Conservation (phyloP, 37 sponge, comb jelly and placozoan genomes). For the Beroe ovata region DNA sequence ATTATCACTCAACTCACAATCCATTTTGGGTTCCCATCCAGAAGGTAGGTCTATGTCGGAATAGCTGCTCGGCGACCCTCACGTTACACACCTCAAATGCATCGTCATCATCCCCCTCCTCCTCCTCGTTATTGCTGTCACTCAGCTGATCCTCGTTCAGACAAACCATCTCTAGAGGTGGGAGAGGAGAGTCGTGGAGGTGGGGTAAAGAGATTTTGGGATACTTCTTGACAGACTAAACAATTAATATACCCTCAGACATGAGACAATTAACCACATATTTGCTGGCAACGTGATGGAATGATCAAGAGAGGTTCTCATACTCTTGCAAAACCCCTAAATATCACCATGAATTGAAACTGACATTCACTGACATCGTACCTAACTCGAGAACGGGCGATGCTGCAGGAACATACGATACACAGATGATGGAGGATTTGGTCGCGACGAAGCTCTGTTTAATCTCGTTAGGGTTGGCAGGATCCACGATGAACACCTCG, state of each 20-base stretch:
- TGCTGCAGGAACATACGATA: slow-evolving; percentile 28
- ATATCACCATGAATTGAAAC: too few species aligned
- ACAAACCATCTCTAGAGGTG: slow-evolving; percentile 57
- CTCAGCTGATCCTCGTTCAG: neutral
- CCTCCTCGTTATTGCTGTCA: slow-evolving; percentile 42
- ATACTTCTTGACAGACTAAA: too few species aligned
- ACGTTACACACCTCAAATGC: neutral
- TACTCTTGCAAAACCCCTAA: too few species aligned
- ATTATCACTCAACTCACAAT: neutral
- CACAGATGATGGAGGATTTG: slow-evolving; percentile 48
- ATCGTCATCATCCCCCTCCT: neutral
- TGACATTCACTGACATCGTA: too few species aligned
- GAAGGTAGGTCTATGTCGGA: slow-evolving; percentile 38
- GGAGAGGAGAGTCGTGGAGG: too few species aligned
- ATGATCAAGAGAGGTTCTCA: too few species aligned
- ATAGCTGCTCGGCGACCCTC: neutral
- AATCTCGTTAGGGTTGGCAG: slow-evolving; percentile 52
- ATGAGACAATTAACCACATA: too few species aligned
- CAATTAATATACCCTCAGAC: too few species aligned
- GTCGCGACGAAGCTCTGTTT: slow-evolving; percentile 50
- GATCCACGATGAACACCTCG: slow-evolving; percentile 53
- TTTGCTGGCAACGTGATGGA: too few species aligned
- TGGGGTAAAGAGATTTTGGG: too few species aligned
- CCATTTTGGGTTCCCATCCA: slow-evolving; percentile 58
- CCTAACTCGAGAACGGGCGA: slow-evolving; percentile 21